Percentiles rank a stretch among this genome's conserved stretches.
phyloP scores from a whole-genome alignment of 2,888 invertebrate genomes.

The Oxystoma pomonae region DNA sequence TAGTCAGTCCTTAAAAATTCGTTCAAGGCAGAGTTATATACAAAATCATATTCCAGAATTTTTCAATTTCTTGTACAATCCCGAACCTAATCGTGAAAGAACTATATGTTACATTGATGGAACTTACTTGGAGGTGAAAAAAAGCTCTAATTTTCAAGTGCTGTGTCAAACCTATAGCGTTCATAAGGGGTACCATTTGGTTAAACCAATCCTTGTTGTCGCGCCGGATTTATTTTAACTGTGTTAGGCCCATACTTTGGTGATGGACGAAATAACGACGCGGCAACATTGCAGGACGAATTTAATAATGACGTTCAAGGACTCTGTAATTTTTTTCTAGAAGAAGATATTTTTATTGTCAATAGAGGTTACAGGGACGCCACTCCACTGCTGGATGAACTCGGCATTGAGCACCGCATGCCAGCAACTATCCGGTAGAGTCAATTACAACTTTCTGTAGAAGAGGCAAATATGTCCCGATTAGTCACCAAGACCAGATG shows the following conservation, averaged over 20 bases:
- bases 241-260: neutral
- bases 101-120: slow-evolving; percentile 2
- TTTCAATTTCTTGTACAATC: neutral
- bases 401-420: neutral
- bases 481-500: neutral
- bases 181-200: slow-evolving; percentile 6
- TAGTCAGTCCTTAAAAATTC: slow-evolving; percentile 5
- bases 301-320: neutral
- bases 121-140: slow-evolving; percentile 10
- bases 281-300: neutral
- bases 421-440: neutral
- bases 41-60: neutral
- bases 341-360: neutral
- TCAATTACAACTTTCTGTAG: neutral
- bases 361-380: neutral
- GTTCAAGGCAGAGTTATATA: neutral
- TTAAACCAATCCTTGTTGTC: neutral
- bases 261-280: neutral
- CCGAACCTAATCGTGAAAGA: neutral
- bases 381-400: neutral
- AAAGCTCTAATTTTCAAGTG: slow-evolving; percentile 10
- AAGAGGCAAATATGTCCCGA: neutral
- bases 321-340: neutral
- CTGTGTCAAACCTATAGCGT: slow-evolving; percentile 7
- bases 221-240: neutral